A percentile compares a stretch with the other conserved stretches of the same genome.
phyloP scores from a whole-genome alignment of 2,113 vertebrate species.

The Ptilorrhoa leucosticta region DNA sequence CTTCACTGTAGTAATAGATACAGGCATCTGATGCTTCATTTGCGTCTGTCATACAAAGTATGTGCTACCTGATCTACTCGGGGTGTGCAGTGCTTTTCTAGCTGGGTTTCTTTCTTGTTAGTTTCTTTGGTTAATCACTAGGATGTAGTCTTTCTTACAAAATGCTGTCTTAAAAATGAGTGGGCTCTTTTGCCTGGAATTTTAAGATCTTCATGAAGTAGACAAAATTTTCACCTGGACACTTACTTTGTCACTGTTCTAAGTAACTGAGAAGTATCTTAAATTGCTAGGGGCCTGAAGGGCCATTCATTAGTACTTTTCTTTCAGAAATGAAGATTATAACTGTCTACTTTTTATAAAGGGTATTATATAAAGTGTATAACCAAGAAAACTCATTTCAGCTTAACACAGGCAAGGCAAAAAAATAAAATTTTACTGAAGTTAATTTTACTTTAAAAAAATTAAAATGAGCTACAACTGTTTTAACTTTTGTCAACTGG shows the following conservation, averaged over 20 bases:
- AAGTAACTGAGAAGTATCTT: background rate
- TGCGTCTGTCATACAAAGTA: accelerated
- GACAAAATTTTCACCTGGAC: background rate
- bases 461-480: no score
- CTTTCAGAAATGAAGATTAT: background rate
- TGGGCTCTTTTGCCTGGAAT: background rate
- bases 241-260: background rate
- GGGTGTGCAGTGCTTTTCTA: background rate
- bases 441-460: background rate
- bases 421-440: background rate
- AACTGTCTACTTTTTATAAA: background rate
- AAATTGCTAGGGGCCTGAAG: background rate
- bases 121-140: background rate
- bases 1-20: background rate
- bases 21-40: background rate
- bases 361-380: background rate
- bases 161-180: background rate
- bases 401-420: background rate
- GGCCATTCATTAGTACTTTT: background rate
- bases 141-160: background rate
- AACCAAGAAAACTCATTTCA: background rate
- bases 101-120: background rate
- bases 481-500: background rate
- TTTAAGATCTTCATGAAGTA: background rate
- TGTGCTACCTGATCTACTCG: background rate